Percentiles rank a stretch among this genome's conserved stretches.
phyloP scores from a whole-genome alignment of 2,797 vertebrate species.

The Phoebastria nigripes region DNA sequence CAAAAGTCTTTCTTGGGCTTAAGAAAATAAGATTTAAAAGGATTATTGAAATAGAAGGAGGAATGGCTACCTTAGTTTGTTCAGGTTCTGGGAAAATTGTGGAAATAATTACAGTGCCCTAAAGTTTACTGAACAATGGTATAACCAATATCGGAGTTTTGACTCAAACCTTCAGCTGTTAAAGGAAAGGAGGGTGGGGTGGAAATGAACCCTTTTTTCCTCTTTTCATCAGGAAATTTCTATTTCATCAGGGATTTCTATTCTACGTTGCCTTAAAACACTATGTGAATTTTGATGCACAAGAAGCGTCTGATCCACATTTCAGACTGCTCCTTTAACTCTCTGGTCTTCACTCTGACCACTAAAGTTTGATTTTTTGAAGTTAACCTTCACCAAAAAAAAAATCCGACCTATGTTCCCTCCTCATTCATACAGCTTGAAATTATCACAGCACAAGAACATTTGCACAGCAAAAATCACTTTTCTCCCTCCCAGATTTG shows the following conservation, averaged over 20 bases:
- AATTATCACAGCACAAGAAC: not conserved
- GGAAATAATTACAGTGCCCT: not conserved
- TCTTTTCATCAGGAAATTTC: not conserved
- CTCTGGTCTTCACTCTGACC: not conserved
- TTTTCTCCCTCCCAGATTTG: not conserved
- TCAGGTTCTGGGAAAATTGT: not conserved
- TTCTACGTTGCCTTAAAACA: not conserved
- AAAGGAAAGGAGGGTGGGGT: not conserved
- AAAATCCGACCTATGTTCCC: not conserved
- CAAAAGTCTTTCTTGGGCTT: not conserved
- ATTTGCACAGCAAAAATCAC: not conserved
- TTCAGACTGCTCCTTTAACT: not conserved
- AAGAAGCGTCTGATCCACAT: not conserved
- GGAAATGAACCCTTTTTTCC: not conserved
- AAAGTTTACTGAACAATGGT: not conserved
- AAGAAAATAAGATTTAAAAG: slow-evolving; percentile 5
- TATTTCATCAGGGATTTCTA: not conserved
- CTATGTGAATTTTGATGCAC: not conserved
- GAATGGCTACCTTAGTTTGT: not conserved
- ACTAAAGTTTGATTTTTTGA: not conserved
- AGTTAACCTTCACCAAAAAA: not conserved
- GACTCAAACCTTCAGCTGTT: not conserved
- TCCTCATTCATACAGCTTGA: not conserved
- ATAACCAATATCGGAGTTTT: not conserved
- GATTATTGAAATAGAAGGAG: not conserved